Evolutionary conservation across 2,797 vertebrate genomes (phyloP), one percentile per base, ranked within the genome.

Genomic region (Tenualosa thibaudeaui): DNA sequence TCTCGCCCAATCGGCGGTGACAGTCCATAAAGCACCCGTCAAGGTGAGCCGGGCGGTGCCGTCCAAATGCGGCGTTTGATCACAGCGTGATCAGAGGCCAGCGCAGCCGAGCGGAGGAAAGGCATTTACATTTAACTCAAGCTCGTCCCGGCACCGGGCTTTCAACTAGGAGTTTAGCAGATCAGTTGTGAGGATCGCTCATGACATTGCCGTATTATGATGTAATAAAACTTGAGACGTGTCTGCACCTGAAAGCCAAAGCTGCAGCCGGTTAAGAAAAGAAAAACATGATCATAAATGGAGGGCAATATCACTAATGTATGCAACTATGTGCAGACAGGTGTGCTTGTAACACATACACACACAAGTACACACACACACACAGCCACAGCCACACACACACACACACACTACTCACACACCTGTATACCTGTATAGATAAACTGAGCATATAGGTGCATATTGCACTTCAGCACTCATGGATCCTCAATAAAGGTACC

Each of bases 121-220:
- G 89, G 89, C 90, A 92, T 92, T 93, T 91, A 90, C 90, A 90
- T 92, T 90, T 91, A 90, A 90, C 89, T 91, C 89, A 88, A 62
- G 81, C 68, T 90, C 89, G 19, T 12, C 40, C 71, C 19, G 40
- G 9, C 71, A 17, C 40, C 8, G 22, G 17, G 71, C 71, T 46
- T 78, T 46, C 71, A 78, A 78, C 37, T 46, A 19, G 40, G 71
- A 78, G 71, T 78, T 78, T 78, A 78, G 40, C 71, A 78, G 17
- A 78, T 78, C 71, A 78, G 26, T 78, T 40, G 71, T 46, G 71
- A 37, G 19, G 71, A 78, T 78, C 40, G 19, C 71, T 43, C 37
- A 7, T 78, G 71, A 43, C 71, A 43, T 5, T 7, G 71, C 40
- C 2, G 17, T 78, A 78, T 78, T 78, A 78, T 78, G 71, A 78